phyloP scores from a whole-genome alignment of 2,888 invertebrate species.

The Amphipyra tragopoginis region DNA sequence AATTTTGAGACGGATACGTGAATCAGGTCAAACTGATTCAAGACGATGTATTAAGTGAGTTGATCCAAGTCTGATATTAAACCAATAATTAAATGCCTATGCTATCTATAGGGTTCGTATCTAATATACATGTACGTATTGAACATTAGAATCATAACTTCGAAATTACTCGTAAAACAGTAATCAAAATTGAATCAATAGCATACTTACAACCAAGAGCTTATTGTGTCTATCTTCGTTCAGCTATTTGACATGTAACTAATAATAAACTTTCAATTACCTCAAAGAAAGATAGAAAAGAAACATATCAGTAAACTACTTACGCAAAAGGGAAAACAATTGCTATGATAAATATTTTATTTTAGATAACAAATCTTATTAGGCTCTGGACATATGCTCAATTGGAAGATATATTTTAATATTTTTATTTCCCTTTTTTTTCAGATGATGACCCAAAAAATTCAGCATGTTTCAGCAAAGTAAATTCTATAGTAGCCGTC shows the following conservation, averaged over 20 bases:
- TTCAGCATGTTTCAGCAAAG: conserved; percentile 66
- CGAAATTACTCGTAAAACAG: neutral
- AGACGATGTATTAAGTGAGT: conserved; percentile 12
- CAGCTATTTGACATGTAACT: too few relatives aligned
- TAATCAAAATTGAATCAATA: conserved; percentile 13
- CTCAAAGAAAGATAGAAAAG: too few relatives aligned
- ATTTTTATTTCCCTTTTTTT: conserved; percentile 58
- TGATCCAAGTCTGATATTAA: conserved; percentile 8
- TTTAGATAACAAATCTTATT: conserved; percentile 31
- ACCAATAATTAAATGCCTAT: conserved; percentile 8
- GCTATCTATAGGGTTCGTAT: conserved; percentile 4
- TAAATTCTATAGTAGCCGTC: conserved; percentile 63
- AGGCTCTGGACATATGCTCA: conserved; percentile 1
- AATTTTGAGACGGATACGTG: conserved; percentile 7
- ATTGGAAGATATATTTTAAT: conserved; percentile 17
- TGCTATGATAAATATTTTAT: conserved; percentile 14
- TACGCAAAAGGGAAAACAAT: conserved; percentile 1
- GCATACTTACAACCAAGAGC: neutral
- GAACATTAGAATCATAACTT: neutral
- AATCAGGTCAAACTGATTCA: conserved; percentile 14
- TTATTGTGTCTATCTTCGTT: too few relatives aligned
- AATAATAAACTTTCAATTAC: too few relatives aligned
- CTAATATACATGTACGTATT: conserved; percentile 1
- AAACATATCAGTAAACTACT: neutral
- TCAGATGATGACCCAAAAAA: conserved; percentile 80